These are phyloP conservation scores for Halotydeus destructor DNA, from an alignment of 1,140 invertebrate species.

Conservation along the genomic window DNA sequence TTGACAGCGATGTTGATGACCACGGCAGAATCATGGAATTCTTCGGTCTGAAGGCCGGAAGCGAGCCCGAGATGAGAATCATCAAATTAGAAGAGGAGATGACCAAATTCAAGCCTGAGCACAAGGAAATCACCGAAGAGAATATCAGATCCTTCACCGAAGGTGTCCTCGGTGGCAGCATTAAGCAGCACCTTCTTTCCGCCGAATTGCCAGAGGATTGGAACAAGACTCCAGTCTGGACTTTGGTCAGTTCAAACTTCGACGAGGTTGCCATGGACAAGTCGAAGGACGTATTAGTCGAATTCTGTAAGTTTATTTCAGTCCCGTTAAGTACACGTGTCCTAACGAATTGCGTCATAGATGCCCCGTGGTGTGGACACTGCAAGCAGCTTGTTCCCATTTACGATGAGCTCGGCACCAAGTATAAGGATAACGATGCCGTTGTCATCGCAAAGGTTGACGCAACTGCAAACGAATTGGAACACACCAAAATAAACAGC, in stretches of 20 bases:
- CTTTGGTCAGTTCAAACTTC: constrained; percentile 86
- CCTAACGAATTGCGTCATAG: constrained; percentile 16
- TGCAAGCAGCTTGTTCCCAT: constrained; percentile 91
- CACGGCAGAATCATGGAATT: constrained; percentile 93
- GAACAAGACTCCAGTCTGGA: constrained; percentile 85
- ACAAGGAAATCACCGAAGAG: constrained; percentile 45
- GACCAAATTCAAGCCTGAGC: constrained; percentile 88
- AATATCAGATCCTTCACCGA: constrained; percentile 62
- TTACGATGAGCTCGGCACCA: constrained; percentile 69
- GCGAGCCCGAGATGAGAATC: constrained; percentile 73
- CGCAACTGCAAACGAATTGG: constrained; percentile 86
- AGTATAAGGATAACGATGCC: constrained; percentile 59
- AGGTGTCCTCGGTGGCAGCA: constrained; percentile 66
- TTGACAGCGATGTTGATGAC: constrained; percentile 84
- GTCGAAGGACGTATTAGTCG: constrained; percentile 81
- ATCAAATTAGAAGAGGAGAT: constrained; percentile 92
- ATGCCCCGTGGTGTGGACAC: constrained; percentile 86
- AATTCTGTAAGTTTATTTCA: constrained; percentile 48
- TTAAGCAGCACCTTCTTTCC: constrained; percentile 81
- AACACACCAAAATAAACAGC: constrained; percentile 75
- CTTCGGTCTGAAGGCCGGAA: constrained; percentile 88
- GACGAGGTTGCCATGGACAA: constrained; percentile 73
- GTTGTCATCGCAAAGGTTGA: constrained; percentile 97
- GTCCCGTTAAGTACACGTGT: neutral
- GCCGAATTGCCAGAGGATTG: constrained; percentile 91